These are phyloP conservation scores for Ariopsis seemanni DNA, from an alignment of 2,113 vertebrate genomes.

Conservation along the genomic window DNA sequence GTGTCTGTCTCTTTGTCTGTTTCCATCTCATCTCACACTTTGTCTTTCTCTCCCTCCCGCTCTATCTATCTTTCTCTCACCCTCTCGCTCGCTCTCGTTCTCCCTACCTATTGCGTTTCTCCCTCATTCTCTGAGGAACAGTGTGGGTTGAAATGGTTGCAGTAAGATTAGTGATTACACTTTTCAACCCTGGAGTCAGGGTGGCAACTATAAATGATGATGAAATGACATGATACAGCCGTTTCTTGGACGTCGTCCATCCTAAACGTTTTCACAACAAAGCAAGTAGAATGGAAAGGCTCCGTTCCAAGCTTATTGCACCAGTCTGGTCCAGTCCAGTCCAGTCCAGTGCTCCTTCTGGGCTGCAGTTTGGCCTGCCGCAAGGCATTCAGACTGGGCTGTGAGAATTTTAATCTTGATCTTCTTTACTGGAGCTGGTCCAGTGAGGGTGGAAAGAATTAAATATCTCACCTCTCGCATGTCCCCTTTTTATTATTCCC, in stretches of 20 bases:
- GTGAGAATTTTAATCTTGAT: neutral
- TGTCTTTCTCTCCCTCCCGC: neutral
- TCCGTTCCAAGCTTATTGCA: conserved; percentile 13
- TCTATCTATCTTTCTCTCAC: neutral
- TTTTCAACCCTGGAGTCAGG: conserved; percentile 9
- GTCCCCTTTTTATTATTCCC: neutral
- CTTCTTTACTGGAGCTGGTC: neutral
- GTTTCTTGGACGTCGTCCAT: neutral
- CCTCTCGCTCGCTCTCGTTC: conserved; percentile 22
- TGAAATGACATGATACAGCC: neutral
- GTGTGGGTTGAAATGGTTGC: conserved; percentile 56
- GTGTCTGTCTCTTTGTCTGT: neutral
- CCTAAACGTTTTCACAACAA: conserved; percentile 8
- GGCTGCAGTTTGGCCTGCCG: conserved; percentile 7
- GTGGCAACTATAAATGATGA: neutral
- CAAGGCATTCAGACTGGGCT: neutral
- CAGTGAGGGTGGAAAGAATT: neutral
- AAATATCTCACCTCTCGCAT: neutral
- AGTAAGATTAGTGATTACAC: conserved; percentile 52
- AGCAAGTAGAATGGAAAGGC: neutral
- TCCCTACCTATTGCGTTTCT: conserved; percentile 24
- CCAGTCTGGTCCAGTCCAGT: neutral
- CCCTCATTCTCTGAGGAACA: conserved; percentile 34
- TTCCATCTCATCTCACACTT: neutral
- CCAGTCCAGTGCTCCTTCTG: neutral